Evolutionary conservation across 2,797 vertebrate genomes (phyloP).

Genomic region (Silurus lanzhouensis): DNA sequence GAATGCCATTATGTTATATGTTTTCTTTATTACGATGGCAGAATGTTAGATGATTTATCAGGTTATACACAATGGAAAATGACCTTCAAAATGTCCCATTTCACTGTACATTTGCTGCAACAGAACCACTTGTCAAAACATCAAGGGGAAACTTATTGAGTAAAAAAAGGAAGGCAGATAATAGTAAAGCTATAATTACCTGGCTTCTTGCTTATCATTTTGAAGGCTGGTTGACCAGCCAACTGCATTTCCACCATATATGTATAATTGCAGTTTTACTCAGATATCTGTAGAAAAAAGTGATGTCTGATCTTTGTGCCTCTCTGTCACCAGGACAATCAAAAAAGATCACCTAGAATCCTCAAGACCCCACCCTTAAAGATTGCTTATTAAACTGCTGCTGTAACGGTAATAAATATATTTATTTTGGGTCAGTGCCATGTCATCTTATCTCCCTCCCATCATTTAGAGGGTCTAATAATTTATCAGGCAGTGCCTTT

Average conservation of each 20-base stretch:
- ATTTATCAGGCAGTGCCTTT: slow-evolving; percentile 78
- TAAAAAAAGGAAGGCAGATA: slow-evolving; percentile 35
- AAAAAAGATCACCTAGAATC: slow-evolving; percentile 65
- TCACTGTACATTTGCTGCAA: slow-evolving; percentile 32
- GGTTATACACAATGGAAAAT: slow-evolving; percentile 22
- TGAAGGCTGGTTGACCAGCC: slow-evolving; percentile 34
- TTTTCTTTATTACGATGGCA: neutral
- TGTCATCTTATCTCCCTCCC: slow-evolving; percentile 53
- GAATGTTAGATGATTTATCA: neutral
- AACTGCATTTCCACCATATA: slow-evolving; percentile 56
- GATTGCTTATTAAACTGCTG: slow-evolving; percentile 74
- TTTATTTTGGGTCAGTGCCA: slow-evolving; percentile 32
- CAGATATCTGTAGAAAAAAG: slow-evolving; percentile 45
- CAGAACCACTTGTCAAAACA: slow-evolving; percentile 43
- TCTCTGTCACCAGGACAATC: slow-evolving; percentile 67
- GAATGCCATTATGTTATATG: neutral
- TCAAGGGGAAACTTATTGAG: slow-evolving; percentile 5
- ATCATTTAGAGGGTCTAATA: slow-evolving; percentile 69
- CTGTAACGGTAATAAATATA: slow-evolving; percentile 31
- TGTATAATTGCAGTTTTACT: slow-evolving; percentile 75
- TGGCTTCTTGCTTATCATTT: slow-evolving; percentile 42
- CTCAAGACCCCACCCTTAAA: slow-evolving; percentile 43
- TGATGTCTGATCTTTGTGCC: slow-evolving; percentile 20
- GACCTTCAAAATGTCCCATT: slow-evolving; percentile 32
- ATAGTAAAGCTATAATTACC: slow-evolving; percentile 31